Conservation (phyloP, 2,113 vertebrate species). For the Nycticryphes semicollaris region DNA sequence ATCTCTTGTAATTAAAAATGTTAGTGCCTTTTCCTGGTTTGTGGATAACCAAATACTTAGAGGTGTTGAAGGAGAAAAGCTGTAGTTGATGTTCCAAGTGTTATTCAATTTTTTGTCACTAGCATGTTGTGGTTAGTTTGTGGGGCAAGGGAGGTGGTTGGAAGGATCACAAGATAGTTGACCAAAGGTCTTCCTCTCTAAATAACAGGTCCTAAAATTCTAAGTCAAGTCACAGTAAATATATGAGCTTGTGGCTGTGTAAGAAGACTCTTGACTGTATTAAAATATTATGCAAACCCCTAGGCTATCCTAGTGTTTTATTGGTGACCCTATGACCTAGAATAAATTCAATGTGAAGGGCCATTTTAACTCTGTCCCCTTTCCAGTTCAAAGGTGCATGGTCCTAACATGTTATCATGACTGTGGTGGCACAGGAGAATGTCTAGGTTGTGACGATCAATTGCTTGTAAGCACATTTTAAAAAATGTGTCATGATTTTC, state of each 20-base stretch:
- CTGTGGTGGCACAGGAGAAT: neutral
- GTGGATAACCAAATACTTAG: neutral
- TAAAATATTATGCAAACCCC: neutral
- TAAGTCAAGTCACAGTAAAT: neutral
- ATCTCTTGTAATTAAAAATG: neutral
- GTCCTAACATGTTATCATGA: neutral
- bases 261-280: neutral
- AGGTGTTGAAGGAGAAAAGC: neutral
- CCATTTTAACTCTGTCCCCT: neutral
- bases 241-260: neutral
- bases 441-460: neutral
- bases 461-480: neutral
- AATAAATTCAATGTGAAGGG: neutral
- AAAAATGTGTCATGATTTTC: neutral
- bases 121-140: neutral
- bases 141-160: neutral
- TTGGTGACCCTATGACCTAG: neutral
- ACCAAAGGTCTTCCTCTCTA: neutral
- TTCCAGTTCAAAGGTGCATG: neutral
- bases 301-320: neutral
- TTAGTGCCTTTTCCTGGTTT: neutral
- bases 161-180: neutral
- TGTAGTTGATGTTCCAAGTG: neutral
- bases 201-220: neutral
- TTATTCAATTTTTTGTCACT: neutral